These are phyloP conservation scores for Muntiacus muntjak DNA, from an alignment of 2,113 vertebrate genomes.

Conservation along the genomic window DNA sequence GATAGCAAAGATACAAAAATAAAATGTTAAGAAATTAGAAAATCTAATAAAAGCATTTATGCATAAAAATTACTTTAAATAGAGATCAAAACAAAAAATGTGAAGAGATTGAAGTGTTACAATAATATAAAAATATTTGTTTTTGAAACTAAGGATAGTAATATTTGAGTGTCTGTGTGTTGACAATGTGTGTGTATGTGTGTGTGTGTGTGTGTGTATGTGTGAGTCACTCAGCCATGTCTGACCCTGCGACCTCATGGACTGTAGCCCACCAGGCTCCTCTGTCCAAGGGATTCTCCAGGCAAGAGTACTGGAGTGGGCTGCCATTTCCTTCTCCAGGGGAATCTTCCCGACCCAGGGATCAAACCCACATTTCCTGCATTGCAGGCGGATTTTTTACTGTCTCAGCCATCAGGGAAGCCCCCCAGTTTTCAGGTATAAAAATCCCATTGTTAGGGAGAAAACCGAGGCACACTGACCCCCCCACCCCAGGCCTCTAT, in stretches of 20 bases:
- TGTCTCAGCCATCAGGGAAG: neutral
- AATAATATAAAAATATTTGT: neutral
- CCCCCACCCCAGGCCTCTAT: neutral
- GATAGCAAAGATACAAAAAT: neutral
- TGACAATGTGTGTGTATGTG: neutral
- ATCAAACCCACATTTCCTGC: neutral
- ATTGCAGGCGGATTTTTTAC: fast-evolving
- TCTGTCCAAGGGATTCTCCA: neutral
- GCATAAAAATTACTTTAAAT: neutral
- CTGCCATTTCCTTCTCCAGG: neutral
- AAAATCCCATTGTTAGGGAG: neutral
- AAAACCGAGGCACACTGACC: neutral
- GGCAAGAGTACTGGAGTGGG: neutral
- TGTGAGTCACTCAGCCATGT: fast-evolving
- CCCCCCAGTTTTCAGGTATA: neutral
- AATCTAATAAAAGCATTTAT: neutral
- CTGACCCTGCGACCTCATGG: fast-evolving
- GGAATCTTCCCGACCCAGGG: neutral
- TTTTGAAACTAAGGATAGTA: neutral
- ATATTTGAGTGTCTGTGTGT: neutral
- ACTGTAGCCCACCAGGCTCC: neutral
- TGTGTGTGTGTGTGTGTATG: neutral
- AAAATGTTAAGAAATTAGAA: neutral
- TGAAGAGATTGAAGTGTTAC: neutral
- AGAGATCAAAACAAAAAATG: neutral